Evolutionary conservation across 2,797 vertebrate species (phyloP).

Genomic region (Dipus sagitta): DNA sequence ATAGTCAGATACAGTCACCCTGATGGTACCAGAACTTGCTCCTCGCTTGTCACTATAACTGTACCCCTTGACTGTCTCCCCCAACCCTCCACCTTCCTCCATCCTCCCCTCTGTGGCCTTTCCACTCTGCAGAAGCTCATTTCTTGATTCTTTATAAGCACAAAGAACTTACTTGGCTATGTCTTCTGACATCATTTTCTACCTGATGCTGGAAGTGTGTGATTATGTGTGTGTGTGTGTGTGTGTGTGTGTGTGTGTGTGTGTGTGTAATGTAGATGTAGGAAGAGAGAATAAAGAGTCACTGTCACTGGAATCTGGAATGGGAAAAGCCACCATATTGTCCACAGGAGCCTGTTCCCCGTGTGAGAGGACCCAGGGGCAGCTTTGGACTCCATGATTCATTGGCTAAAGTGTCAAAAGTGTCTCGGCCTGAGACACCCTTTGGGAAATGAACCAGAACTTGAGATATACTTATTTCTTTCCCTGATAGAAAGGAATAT

Average conservation of each 20-base stretch:
- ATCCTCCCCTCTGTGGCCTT: no score
- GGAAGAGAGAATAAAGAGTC: no score
- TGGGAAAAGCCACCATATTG: rapidly evolving
- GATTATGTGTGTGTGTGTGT: not conserved
- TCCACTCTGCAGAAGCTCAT: not conserved
- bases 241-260: no score
- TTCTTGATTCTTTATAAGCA: rapidly evolving
- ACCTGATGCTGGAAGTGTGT: not conserved
- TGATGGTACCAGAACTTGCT: no score
- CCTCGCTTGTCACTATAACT: rapidly evolving
- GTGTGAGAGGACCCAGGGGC: rapidly evolving
- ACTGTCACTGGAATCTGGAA: rapidly evolving
- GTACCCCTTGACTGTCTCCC: not conserved
- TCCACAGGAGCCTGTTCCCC: rapidly evolving
- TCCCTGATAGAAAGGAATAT: no score
- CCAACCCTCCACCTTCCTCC: not conserved
- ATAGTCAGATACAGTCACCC: rapidly evolving
- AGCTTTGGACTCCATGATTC: rapidly evolving
- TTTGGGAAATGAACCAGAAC: not conserved
- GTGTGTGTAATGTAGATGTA: not conserved
- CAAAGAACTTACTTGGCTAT: no score
- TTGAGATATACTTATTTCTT: not conserved
- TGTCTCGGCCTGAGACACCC: not conserved
- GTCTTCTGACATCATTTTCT: not conserved
- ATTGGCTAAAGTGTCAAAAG: rapidly evolving